These are phyloP conservation scores for Eilema caniola DNA, from an alignment of 2,888 invertebrate genomes.

Conservation along the genomic window DNA sequence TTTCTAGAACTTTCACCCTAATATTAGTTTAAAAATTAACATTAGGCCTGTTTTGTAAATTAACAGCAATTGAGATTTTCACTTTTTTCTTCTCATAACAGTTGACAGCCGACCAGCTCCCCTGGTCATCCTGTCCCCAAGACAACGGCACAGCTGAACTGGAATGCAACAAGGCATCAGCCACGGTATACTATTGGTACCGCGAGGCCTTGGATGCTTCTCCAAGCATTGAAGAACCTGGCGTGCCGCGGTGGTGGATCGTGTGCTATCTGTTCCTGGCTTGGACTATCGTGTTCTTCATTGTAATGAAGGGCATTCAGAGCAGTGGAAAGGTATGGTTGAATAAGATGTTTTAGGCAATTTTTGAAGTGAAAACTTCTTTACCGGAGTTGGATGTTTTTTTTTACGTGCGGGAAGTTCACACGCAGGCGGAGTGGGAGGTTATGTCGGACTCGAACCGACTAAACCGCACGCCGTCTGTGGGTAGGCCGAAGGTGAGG, in stretches of 20 bases:
- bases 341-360: not conserved
- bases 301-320: slow-evolving; percentile 98
- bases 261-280: slow-evolving; percentile 94
- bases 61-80: not conserved
- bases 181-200: slow-evolving; percentile 97
- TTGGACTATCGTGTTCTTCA: slow-evolving; percentile 97
- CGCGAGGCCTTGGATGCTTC: slow-evolving; percentile 95
- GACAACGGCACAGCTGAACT: slow-evolving; percentile 89
- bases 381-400: too few species aligned
- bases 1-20: too few species aligned
- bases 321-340: slow-evolving; percentile 95
- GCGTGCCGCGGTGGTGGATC: slow-evolving; percentile 97
- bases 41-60: too few species aligned
- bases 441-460: too few species aligned
- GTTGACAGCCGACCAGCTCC: slow-evolving; percentile 89
- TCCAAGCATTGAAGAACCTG: slow-evolving; percentile 94
- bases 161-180: slow-evolving; percentile 94
- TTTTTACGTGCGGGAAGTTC: too few species aligned
- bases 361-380: too few species aligned
- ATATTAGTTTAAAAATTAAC: too few species aligned
- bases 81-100: slow-evolving; percentile 61
- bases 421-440: too few species aligned
- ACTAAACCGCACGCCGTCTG: too few species aligned
- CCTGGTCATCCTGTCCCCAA: slow-evolving; percentile 94
- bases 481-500: too few species aligned